Evolutionary conservation across 1,140 invertebrate genomes (phyloP), one percentile per base, ranked within the genome.

Genomic region (Aphelinus certus): DNA sequence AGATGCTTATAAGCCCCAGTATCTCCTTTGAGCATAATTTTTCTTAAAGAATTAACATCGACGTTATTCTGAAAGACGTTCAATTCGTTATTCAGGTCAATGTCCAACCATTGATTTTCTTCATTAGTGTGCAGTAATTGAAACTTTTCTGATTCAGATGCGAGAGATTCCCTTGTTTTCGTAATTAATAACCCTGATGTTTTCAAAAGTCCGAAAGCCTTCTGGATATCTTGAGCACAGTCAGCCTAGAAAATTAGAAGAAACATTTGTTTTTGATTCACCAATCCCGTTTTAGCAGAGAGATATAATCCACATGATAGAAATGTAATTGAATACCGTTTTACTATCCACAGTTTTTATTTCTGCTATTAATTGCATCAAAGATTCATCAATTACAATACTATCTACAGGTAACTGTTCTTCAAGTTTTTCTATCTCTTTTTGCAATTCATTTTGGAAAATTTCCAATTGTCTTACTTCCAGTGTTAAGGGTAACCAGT

Each of bases 41-140:
- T 86, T 58, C 81, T 80, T 48, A 83, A 80, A 65, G 84, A 84
- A 66, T 83, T 79, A 4, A 86, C 73, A 70, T 86, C 76, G 5
- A 86, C 76, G 42, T 60, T 71, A 7, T 83, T 75, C 61, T 84
- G 58, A 72, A 86, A 87, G 9, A 79, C 76, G 9, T 78, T 69
- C 4, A 87, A 58, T 77, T 87, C 86, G n/a, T 70, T 77, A 10
- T 46, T 73, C 51, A 82, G 62, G 70, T 79, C 66, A 7, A 77
- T 79, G 7, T 77, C 73, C 2, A 81, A 57, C 67, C 82, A 82
- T 42, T 77, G 75, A 4, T 58, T 64, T 62, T 79, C 73, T 53
- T 75, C 66, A 64, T 74, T 65, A 3, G 63, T 45, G 42, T 77
- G 65, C 45, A 85, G 58, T n/a, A 70, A 72, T 46, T 78, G 9